Conservation (phyloP, 2,888 invertebrate genomes). For the Euclidia mi region DNA sequence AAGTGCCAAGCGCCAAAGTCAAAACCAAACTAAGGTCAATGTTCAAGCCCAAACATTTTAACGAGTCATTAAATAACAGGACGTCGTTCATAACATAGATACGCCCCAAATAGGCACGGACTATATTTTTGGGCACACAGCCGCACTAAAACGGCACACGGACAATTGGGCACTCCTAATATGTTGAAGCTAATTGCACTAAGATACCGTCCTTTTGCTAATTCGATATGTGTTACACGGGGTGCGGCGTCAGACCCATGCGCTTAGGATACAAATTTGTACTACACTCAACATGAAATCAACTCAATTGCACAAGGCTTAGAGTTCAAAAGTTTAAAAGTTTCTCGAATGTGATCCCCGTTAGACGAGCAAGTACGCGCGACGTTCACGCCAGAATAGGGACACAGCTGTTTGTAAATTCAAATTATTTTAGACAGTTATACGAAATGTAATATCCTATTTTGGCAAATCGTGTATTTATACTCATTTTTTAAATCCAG, state of each 20-base stretch:
- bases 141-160: slow-evolving; percentile 48
- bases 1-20: background rate
- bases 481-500: slow-evolving; percentile 9
- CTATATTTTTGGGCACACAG: slow-evolving; percentile 35
- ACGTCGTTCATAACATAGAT: slow-evolving; percentile 32
- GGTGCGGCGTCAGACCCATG: slow-evolving; percentile 70
- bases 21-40: slow-evolving; percentile 17
- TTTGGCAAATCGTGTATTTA: slow-evolving; percentile 18
- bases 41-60: slow-evolving; percentile 10
- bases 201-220: slow-evolving; percentile 88
- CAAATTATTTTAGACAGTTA: slow-evolving; percentile 45
- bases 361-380: slow-evolving; percentile 63
- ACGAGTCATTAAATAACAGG: slow-evolving; percentile 30
- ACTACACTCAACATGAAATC: slow-evolving; percentile 41
- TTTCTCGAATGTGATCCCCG: slow-evolving; percentile 78
- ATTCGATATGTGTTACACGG: slow-evolving; percentile 88
- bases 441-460: slow-evolving; percentile 26
- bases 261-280: slow-evolving; percentile 66
- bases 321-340: slow-evolving; percentile 80
- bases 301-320: slow-evolving; percentile 49
- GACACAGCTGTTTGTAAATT: slow-evolving; percentile 50
- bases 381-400: slow-evolving; percentile 51
- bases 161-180: slow-evolving; percentile 79
- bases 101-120: slow-evolving; percentile 28
- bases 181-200: slow-evolving; percentile 87